phyloP scores from a whole-genome alignment of 2,888 invertebrate species.

The Hyposoter dolosus region DNA sequence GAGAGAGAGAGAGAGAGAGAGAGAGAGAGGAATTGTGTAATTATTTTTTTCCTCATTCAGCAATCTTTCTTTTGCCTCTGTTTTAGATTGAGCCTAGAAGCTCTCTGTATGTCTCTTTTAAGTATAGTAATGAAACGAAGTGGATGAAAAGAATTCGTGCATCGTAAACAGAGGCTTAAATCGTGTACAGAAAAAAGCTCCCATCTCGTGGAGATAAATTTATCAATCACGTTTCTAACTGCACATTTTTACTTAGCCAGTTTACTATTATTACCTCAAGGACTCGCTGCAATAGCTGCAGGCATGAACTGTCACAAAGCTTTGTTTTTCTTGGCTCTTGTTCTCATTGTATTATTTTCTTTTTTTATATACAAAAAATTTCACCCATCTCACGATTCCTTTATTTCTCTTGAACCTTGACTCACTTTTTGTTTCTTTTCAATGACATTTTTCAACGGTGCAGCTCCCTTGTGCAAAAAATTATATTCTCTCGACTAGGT shows the following conservation, averaged over 20 bases:
- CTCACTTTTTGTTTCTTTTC: slow-evolving; percentile 34
- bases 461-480: slow-evolving; percentile 38
- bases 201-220: neutral
- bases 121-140: slow-evolving; percentile 28
- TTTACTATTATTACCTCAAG: neutral
- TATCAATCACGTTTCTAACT: neutral
- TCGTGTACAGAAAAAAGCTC: neutral
- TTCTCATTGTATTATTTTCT: slow-evolving; percentile 30
- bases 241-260: neutral
- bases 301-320: neutral
- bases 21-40: slow-evolving; percentile 58
- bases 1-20: slow-evolving; percentile 40
- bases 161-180: neutral
- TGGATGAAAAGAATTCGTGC: slow-evolving; percentile 18
- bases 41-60: slow-evolving; percentile 59
- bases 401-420: slow-evolving; percentile 41
- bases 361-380: neutral
- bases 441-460: slow-evolving; percentile 41
- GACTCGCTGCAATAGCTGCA: neutral
- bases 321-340: neutral
- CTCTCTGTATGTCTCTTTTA: neutral
- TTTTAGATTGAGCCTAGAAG: slow-evolving; percentile 20
- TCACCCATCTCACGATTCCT: slow-evolving; percentile 26
- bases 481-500: slow-evolving; percentile 29
- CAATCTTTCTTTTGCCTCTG: neutral